Percentiles rank a stretch among this genome's conserved stretches.
phyloP scores from a whole-genome alignment of 1,140 invertebrate genomes.

The Diplogasteroides magnus region DNA sequence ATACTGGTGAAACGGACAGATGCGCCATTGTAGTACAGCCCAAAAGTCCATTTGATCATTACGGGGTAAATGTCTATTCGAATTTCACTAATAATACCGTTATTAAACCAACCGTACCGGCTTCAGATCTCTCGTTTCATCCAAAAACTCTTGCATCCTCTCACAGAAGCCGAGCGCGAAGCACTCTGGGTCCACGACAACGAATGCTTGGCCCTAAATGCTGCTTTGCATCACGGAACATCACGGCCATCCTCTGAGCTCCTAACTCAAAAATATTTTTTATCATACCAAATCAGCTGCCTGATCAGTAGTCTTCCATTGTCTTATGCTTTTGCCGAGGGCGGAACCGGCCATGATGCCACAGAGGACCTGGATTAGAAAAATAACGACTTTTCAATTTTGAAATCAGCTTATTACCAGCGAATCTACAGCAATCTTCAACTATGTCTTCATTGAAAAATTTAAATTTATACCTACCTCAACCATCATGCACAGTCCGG shows the following conservation, averaged over 20 bases:
- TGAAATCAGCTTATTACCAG: not conserved
- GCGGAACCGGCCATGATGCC: conserved; percentile 58
- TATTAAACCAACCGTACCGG: no score
- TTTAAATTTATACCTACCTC: no score
- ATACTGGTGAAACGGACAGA: no score
- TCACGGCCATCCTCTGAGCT: no score
- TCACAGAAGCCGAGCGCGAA: conserved; percentile 75
- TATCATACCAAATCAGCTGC: conserved; percentile 66
- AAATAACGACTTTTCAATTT: no score
- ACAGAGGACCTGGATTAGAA: conserved; percentile 58
- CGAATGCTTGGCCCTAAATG: conserved; percentile 73
- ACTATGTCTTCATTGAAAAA: no score
- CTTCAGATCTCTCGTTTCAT: conserved; percentile 54
- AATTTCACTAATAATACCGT: no score
- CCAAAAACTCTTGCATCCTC: conserved; percentile 65
- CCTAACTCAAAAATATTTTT: not conserved
- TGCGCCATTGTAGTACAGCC: no score
- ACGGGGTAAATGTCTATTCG: no score
- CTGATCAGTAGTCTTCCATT: conserved; percentile 67
- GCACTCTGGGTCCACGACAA: conserved; percentile 74
- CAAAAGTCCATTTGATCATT: no score
- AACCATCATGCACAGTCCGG: conserved; percentile 77
- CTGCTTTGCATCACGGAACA: no score
- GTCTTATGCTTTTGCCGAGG: conserved; percentile 65
- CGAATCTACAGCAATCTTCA: no score